These are phyloP conservation scores for Crotalus horridus DNA, from an alignment of 2,113 vertebrate species.

Conservation along the genomic window DNA sequence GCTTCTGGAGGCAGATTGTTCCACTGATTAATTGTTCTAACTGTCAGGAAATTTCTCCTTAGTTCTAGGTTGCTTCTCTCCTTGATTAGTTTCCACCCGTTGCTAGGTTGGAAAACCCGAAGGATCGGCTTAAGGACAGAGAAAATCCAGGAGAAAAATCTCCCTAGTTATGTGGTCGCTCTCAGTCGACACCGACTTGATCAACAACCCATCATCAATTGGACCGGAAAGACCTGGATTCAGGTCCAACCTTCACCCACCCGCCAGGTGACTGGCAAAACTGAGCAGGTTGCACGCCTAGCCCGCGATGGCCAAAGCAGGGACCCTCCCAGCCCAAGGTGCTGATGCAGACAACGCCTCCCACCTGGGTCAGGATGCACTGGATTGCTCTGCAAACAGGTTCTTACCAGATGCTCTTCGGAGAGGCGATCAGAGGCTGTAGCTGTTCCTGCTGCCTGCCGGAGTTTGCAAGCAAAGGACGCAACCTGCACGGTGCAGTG, in stretches of 20 bases:
- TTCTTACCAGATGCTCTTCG: background rate
- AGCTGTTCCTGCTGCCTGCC: background rate
- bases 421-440: background rate
- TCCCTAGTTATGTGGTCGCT: too few relatives aligned
- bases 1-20: too few relatives aligned
- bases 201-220: too few relatives aligned
- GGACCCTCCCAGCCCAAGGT: background rate
- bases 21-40: too few relatives aligned
- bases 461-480: background rate
- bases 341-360: background rate
- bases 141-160: too few relatives aligned
- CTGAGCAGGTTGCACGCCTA: background rate
- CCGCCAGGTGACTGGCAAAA: background rate
- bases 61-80: too few relatives aligned
- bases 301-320: background rate
- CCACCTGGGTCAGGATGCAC: background rate
- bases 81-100: too few relatives aligned
- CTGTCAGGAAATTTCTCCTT: too few relatives aligned
- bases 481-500: background rate
- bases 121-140: too few relatives aligned
- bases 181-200: too few relatives aligned
- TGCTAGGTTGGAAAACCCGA: too few relatives aligned
- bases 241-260: background rate
- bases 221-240: background rate
- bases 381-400: background rate